Base-by-base conservation (phyloP, 2,113 vertebrate genomes). In the Melanocharis versteri region DNA sequence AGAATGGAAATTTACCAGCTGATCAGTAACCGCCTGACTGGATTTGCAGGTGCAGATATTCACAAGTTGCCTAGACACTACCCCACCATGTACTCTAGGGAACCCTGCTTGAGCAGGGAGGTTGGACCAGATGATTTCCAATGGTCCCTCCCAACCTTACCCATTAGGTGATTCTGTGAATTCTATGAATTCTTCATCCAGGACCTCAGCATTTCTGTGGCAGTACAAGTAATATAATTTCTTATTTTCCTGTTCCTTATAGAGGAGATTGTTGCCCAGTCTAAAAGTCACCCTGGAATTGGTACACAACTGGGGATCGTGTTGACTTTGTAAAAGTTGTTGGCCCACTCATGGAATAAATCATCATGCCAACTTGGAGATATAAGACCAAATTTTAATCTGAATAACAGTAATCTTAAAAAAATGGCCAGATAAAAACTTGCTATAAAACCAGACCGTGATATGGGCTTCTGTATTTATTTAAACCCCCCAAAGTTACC, bases 1-100 rank as follows among this genome's bases (percentile, higher is more conserved):
- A 47, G 35, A 90, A 83, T 95, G 87, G 91, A 95, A 93, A 40
- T 66, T 81, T 69, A 68, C n/a, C 82, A 96, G 79, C 91, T 94
- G 83, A 56, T 57, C 12, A 89, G 42, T 71, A 90, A 53, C 75
- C 28, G 6, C 42, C 16, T 37, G 68, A 35, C 54, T 81, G 48
- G 69, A 77, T 56, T 93, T 79, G 54, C 30, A 78, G 42, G 47
- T 69, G 35, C 15, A 54, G 15, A 15, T 69, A 33, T 56, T 48
- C 15, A 48, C 7, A 54, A 56, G 15, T 56, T 20, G 7, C 31
- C 35, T 69, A 21, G 40, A 61, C 10, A 35, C 54, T 54, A 19
- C 26, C 16, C 7, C 11, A 16, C 33, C 7, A 19, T 4, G 2
- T 39, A 39, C 16, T 68, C 16, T 18, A n/a, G 62, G 40, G 26